Evolutionary conservation across 2,888 invertebrate species (phyloP).

Genomic region (Cerceris ruficornis): DNA sequence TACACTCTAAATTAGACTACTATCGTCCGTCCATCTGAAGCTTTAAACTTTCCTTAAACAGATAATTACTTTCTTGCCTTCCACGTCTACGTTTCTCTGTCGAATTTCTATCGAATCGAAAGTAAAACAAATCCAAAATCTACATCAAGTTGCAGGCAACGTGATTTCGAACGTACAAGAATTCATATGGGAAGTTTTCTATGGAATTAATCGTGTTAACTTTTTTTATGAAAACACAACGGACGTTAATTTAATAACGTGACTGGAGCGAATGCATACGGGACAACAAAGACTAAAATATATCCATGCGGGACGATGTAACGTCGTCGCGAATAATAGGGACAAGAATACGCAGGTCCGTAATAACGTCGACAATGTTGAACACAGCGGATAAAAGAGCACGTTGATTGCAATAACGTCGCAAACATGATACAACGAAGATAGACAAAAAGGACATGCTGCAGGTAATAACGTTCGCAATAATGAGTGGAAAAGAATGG

Average conservation of each 20-base stretch:
- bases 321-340: conserved; percentile 18
- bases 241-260: conserved; percentile 25
- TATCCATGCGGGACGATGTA: conserved; percentile 5
- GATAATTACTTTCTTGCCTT: conserved; percentile 23
- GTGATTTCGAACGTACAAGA: not conserved
- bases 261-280: not conserved
- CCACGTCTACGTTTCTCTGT: too few species aligned
- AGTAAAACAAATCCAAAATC: too few species aligned
- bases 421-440: conserved; percentile 16
- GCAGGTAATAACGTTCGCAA: conserved; percentile 28
- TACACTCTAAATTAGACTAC: conserved; percentile 53
- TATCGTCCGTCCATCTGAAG: conserved; percentile 50
- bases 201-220: not conserved
- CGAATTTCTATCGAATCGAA: too few species aligned
- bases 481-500: not conserved
- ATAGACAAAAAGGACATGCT: conserved; percentile 20
- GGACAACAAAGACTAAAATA: not conserved
- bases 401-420: conserved; percentile 42
- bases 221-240: conserved; percentile 7
- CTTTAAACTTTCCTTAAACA: conserved; percentile 30
- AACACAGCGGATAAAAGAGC: conserved; percentile 30
- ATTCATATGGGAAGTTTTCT: not conserved
- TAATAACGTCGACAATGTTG: conserved; percentile 45
- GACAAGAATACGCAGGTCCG: conserved; percentile 1
- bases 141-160: not conserved